phyloP scores from a whole-genome alignment of 1,140 invertebrate species.

The Chironomus striatipennis region DNA sequence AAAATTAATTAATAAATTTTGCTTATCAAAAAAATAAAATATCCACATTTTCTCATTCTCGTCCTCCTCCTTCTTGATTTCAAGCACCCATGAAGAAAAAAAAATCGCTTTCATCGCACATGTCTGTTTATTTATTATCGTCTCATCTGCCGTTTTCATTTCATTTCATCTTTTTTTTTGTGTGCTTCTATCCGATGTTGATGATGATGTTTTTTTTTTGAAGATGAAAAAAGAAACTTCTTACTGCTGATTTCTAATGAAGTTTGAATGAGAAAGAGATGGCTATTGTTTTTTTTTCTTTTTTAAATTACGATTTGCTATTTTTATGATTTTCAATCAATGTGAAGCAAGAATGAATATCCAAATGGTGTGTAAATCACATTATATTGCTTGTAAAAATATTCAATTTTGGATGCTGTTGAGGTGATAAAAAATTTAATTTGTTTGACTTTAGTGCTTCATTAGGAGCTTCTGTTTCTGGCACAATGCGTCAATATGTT shows the following conservation, averaged over 20 bases:
- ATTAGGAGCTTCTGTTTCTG: too few species aligned
- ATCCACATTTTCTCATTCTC: neutral
- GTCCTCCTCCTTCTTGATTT: too few species aligned
- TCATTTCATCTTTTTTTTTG: neutral
- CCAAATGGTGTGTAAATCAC: too few species aligned
- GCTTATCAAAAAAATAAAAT: neutral
- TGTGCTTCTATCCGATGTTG: neutral
- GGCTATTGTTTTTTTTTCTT: slow-evolving; percentile 6
- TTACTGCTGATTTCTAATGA: slow-evolving; percentile 21
- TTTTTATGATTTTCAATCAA: slow-evolving; percentile 13
- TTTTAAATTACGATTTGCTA: slow-evolving; percentile 4
- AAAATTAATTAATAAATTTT: slow-evolving; percentile 23
- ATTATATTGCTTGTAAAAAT: too few species aligned
- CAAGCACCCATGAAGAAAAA: neutral
- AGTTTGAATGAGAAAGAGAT: neutral
- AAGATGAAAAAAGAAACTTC: neutral
- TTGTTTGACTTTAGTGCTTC: too few species aligned
- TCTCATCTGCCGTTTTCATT: slow-evolving; percentile 10
- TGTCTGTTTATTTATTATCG: slow-evolving; percentile 9
- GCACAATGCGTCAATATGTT: too few species aligned
- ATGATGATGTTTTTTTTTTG: neutral
- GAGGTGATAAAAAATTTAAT: too few species aligned
- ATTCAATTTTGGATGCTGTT: too few species aligned
- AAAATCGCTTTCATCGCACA: neutral
- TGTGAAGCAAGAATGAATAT: neutral